A percentile compares a stretch with the other conserved stretches of the same genome.
These are phyloP conservation scores for Drosophila picticornis DNA, from an alignment of 2,888 invertebrate genomes.

Conservation along the genomic window DNA sequence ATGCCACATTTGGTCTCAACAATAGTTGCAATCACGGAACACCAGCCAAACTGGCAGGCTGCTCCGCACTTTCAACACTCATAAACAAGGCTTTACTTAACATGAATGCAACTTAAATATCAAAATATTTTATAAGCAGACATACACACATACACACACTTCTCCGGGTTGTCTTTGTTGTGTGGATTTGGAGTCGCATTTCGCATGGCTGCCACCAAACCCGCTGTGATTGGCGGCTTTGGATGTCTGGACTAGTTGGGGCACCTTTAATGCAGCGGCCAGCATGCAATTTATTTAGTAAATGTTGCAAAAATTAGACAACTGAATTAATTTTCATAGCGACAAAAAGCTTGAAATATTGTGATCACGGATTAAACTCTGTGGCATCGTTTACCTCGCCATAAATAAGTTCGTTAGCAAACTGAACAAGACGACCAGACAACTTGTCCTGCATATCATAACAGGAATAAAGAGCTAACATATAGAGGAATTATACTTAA, in stretches of 20 bases:
- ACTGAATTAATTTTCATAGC: slow-evolving; percentile 77
- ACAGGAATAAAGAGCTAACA: slow-evolving; percentile 1
- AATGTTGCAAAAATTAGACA: slow-evolving; percentile 77
- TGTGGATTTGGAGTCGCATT: slow-evolving; percentile 52
- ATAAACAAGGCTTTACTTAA: slow-evolving; percentile 86
- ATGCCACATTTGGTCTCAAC: slow-evolving; percentile 80
- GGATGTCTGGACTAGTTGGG: slow-evolving; percentile 29
- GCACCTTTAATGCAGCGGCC: slow-evolving; percentile 36
- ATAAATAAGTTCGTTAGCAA: slow-evolving; percentile 70
- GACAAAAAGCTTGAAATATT: slow-evolving; percentile 82
- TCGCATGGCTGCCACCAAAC: slow-evolving; percentile 40
- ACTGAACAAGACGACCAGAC: slow-evolving; percentile 15
- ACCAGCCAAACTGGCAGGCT: slow-evolving; percentile 29
- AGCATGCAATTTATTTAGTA: slow-evolving; percentile 73
- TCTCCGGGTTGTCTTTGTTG: slow-evolving; percentile 19
- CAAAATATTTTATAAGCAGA: slow-evolving; percentile 81
- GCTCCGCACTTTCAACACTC: slow-evolving; percentile 82
- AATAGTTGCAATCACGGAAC: slow-evolving; percentile 80
- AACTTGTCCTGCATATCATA: slow-evolving; percentile 20
- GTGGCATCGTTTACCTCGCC: slow-evolving; percentile 29
- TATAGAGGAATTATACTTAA: slow-evolving; percentile 3
- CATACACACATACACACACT: neutral
- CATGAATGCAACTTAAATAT: slow-evolving; percentile 85
- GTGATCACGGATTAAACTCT: slow-evolving; percentile 56
- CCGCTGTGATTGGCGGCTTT: slow-evolving; percentile 33